Base-by-base conservation (phyloP, 2,797 vertebrate genomes). In the Acridotheres tristis region DNA sequence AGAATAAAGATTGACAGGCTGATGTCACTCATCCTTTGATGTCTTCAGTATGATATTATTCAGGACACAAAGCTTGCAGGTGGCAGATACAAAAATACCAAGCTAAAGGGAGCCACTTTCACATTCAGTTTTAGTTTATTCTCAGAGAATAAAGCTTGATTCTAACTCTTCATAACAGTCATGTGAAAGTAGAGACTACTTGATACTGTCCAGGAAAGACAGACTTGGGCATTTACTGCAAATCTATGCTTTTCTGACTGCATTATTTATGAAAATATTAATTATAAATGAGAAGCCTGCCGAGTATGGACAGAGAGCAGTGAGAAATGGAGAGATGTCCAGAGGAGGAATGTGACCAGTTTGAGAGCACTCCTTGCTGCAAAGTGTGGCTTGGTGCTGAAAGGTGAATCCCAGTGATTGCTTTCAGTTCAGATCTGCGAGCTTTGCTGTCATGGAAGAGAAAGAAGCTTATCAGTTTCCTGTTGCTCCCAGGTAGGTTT, bases 201-300 rank as follows among this genome's bases (percentile, higher is more conserved):
- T 54, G 51, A 69, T 53, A 16, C 6, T 78, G 51, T 11, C 48
- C 59, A 53, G 69, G 67, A 72, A 86, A 73, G 61, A 47, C 25
- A 74, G 53, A 81, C 16, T 30, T 88, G 59, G 20, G 30, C 74
- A 34, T 74, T 94, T 68, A 57, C 45, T 1, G 0, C 54, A 85
- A 82, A 96, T 75, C 61, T 88, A 27, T 88, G 80, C 73, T 79
- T 89, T 90, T 76, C 73, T 59, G 34, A 65, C 65, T 83, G 84
- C 72, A 93, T 96, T 94, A 95, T 96, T 96, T 93, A 96, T 93
- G 66, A 89, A 92, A 76, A 93, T 84, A 89, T 93, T 80, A 53
- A 93, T 94, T 94, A 96, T 90, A 92, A 80, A 95, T 92, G 81
- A 93, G 94, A 85, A 93, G 42, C 71, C 66, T 36, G 47, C 30